Base-by-base conservation (phyloP, 2,888 invertebrate genomes). In the Xanthostigma xanthostigma region DNA sequence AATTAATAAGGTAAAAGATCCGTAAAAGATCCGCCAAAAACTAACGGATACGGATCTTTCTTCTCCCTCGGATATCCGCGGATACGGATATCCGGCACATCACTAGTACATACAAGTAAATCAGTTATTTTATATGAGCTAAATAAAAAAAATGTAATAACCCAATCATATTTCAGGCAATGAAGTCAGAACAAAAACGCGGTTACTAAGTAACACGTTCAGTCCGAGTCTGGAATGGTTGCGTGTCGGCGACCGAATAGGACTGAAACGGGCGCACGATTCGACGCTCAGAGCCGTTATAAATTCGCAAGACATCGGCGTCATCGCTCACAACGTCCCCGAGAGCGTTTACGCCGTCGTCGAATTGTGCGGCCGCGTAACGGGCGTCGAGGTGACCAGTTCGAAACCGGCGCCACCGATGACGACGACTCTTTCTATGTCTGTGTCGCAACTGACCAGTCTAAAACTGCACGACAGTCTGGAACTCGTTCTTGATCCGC, bases 341-440 rank as follows among this genome's bases (percentile, higher is more conserved):
- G 86, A 85, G 77, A 81, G 81, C 68, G 79, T 91, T 3, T 90
- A 84, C 63, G 89, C 82, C 9, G 81, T 91, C 3, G 78, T 90
- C 54, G 92, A 93, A 62, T 65, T 93, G 44, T 82, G 77, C 58
- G 93, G 93, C 0, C 75, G 79, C 33, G 84, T 87, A 2, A 79
- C 81, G 53, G 80, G 83, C 46, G 78, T 93, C 6, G 77, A 83
- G 55, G 80, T 91, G 1, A 81, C 84, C 0, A 76, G 80, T 46
- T 72, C 73, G 33, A 78, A 76, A 57, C 73, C 76, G 9, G 68
- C 69, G 13, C 66, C 67, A 1, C 70, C 67, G 0, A 55, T 71
- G 46, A 64, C 70, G 5, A 69, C 70, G 3, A 55, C 59, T 33
- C 37, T 42, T 27, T 48, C 48, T 6, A 33, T 48, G 42, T 54